Evolutionary conservation across 2,888 invertebrate genomes (phyloP).

Genomic region (Sarcophaga subvicina): DNA sequence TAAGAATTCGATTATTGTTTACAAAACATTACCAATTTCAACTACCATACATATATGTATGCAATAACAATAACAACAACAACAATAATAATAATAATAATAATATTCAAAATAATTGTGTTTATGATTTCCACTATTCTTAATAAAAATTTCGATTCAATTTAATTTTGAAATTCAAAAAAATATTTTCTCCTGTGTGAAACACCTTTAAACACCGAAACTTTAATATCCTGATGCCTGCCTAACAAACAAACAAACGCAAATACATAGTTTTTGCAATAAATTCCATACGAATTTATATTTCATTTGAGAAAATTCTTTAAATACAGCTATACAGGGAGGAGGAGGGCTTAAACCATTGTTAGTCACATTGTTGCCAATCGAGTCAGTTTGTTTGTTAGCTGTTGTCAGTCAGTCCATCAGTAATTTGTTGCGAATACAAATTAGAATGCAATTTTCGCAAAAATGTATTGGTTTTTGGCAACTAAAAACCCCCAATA

Average conservation of each 20-base stretch:
- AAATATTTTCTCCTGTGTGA: too few relatives aligned
- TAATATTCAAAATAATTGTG: neutral
- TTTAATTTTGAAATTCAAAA: too few relatives aligned
- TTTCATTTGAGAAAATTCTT: neutral
- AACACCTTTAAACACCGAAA: neutral
- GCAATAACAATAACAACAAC: neutral
- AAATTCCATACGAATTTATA: neutral
- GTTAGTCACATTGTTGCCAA: neutral
- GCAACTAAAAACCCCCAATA: constrained; percentile 39
- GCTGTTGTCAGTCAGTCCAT: constrained; percentile 36
- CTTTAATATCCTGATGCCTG: neutral
- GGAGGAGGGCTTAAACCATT: neutral
- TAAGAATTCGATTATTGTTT: neutral
- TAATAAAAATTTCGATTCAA: neutral
- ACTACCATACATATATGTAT: neutral
- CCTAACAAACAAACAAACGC: too few relatives aligned
- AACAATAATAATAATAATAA: too few relatives aligned
- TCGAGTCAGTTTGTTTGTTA: neutral
- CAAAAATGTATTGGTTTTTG: constrained; percentile 60
- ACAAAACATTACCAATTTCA: neutral
- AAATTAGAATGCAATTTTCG: constrained; percentile 68
- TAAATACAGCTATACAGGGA: neutral
- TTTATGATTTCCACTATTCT: neutral
- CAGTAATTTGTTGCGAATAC: constrained; percentile 61
- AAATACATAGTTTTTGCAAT: neutral